Base-by-base conservation (phyloP, 2,888 invertebrate species). In the Parnassius glacialis region DNA sequence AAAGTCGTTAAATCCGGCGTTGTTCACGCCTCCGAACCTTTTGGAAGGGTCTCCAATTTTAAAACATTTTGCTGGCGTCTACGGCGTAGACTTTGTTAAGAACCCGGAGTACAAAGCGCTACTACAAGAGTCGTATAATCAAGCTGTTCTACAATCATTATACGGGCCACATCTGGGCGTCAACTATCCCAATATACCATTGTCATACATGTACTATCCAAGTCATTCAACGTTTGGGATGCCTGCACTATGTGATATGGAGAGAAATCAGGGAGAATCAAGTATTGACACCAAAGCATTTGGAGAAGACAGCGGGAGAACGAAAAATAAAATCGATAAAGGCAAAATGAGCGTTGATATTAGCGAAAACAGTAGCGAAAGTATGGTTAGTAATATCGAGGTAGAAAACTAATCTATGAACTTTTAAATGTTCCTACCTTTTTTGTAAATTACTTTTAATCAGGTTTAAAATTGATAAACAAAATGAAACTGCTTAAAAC, bases 321-420 rank as follows among this genome's bases (percentile, higher is more conserved):
- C 73, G 2, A 85, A 86, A 65, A 79, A 80, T 48, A 84, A 83
- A 52, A 70, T 73, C n/a, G 78, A 72, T 5, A 85, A 85, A 73
- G 67, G 69, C 16, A 89, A 87, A 72, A 67, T 64, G 41, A 74
- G 74, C 25, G 70, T 85, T 16, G 86, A 85, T 65, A 63, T 87
- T 1, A 88, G 90, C 69, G 92, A 90, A 62, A 90, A 91, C 65
- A 92, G 91, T 65, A 87, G 82, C 70, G 90, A 90, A 65, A 92
- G 92, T 74, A 87, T 91, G 84, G 92, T 88, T 41, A 91, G 92
- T 78, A 92, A 92, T 71, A 92, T 92, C 65, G 92, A 92, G 72
- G 69, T 92, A 62, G 92, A 92, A 78, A 91, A 92, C 80, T 92
- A 77, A 80, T 66, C 61, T 59, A 10, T n/a, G 25, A 44, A 44